A percentile compares a stretch with the other conserved stretches of the same genome.
Evolutionary conservation across 2,113 vertebrate species (phyloP).

Genomic region (Chloroceryle aenea): DNA sequence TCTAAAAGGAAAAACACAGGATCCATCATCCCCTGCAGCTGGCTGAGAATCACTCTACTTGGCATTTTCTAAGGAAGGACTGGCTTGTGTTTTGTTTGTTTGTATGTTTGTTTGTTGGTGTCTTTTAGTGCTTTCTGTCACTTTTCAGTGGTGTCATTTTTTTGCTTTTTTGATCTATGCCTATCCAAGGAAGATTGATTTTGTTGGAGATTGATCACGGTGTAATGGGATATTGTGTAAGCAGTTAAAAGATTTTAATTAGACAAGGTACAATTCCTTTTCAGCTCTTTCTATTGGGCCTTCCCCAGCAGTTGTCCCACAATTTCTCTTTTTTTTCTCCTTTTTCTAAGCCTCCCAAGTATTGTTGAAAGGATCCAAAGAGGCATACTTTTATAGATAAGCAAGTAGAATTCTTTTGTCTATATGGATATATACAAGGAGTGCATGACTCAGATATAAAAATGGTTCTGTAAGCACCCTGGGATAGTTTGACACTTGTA

Average conservation of each 20-base stretch:
- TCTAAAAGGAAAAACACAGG: neutral
- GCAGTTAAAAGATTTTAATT: neutral
- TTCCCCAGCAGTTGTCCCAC: neutral
- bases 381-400: neutral
- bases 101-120: neutral
- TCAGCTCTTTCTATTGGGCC: neutral
- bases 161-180: neutral
- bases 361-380: neutral
- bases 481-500: neutral
- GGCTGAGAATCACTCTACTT: neutral
- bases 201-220: neutral
- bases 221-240: neutral
- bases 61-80: neutral
- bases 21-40: neutral
- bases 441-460: neutral
- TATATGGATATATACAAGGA: neutral
- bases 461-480: neutral
- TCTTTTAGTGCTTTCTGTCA: neutral
- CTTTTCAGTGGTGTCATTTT: neutral
- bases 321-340: neutral
- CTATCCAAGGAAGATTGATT: neutral
- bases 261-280: neutral
- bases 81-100: neutral
- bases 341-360: neutral
- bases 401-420: accelerated